These are phyloP conservation scores for Cenopis cana DNA, from an alignment of 2,888 invertebrate genomes.

Conservation along the genomic window DNA sequence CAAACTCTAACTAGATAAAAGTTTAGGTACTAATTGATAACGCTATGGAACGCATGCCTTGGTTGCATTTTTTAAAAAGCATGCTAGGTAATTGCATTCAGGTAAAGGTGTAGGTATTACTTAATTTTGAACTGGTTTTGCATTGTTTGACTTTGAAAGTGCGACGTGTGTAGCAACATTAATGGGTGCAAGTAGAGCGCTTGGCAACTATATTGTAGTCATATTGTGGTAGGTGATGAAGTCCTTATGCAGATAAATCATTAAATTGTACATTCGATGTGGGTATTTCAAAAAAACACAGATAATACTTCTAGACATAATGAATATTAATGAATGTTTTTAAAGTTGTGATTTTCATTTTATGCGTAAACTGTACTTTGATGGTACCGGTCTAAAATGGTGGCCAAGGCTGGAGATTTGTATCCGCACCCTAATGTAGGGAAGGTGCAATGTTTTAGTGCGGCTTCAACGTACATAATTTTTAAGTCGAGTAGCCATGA, in stretches of 20 bases:
- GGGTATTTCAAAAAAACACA: neutral
- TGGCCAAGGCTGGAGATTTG: neutral
- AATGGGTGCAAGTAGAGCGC: conserved; percentile 8
- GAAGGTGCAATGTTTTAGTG: too few relatives aligned
- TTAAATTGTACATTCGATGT: neutral
- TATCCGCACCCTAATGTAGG: too few relatives aligned
- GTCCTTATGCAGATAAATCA: neutral
- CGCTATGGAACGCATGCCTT: neutral
- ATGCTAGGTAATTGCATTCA: too few relatives aligned
- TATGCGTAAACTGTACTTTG: too few relatives aligned
- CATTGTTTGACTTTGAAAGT: conserved; percentile 41
- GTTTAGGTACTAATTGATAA: too few relatives aligned
- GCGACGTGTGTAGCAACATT: conserved; percentile 16
- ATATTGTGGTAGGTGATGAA: neutral
- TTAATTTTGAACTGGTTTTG: conserved; percentile 35
- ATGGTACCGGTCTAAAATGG: too few relatives aligned
- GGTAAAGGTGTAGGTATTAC: conserved; percentile 29
- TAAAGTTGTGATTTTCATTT: too few relatives aligned
- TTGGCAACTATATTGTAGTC: conserved; percentile 8
- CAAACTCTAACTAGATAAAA: too few relatives aligned
- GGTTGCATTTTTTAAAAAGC: conserved; percentile 9
- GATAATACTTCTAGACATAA: neutral
- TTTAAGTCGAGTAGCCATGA: too few relatives aligned
- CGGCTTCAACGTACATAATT: too few relatives aligned
- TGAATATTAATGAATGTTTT: neutral